Evolutionary conservation across 2,888 invertebrate species (phyloP), one percentile per base, ranked within the genome.

Genomic region (Protula sp.): DNA sequence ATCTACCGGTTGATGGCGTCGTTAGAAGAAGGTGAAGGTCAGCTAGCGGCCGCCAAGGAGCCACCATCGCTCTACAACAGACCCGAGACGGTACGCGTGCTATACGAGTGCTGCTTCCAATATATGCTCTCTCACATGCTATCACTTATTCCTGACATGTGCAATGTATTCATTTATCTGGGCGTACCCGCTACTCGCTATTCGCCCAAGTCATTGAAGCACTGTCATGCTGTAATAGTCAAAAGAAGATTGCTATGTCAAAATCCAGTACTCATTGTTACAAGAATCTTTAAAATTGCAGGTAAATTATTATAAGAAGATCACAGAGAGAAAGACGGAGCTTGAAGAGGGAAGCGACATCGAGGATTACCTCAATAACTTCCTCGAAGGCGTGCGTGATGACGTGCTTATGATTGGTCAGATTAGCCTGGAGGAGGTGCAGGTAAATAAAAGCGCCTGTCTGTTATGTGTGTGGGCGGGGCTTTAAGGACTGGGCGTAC

Each of bases 341-440:
- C 66, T 78, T 58, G 74, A 77, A 62, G 71, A 74, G 47, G 50
- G 50, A 5, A 71, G 69, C 3, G 73, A 76, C 51, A 64, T 77
- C 45, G 68, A 67, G 2, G 70, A 71, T 9, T 77, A 77, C 57
- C 63, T 77, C 45, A 68, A 70, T 26, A 68, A 74, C 24, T 78
- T 78, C 65, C 75, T 76, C 58, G 68, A 69, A 1, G 73, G 70
- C 2, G 71, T 76, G 3, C 63, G 64, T 48, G 74, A 77, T 55
- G 77, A 78, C 50, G 73, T 77, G 38, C 71, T 78, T 24, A 75
- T 78, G 75, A 68, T 78, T 30, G 77, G 77, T 1, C 70, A 67
- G 55, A 77, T 78, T 54, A 69, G 71, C 2, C 67, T 78, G 60
- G 74, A 77, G 59, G 77, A 78, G 45, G 73, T 78, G 1, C 69